Evolutionary conservation across 2,113 vertebrate genomes (phyloP), one percentile per base, ranked within the genome.

Genomic region (Scartelaos histophorus): DNA sequence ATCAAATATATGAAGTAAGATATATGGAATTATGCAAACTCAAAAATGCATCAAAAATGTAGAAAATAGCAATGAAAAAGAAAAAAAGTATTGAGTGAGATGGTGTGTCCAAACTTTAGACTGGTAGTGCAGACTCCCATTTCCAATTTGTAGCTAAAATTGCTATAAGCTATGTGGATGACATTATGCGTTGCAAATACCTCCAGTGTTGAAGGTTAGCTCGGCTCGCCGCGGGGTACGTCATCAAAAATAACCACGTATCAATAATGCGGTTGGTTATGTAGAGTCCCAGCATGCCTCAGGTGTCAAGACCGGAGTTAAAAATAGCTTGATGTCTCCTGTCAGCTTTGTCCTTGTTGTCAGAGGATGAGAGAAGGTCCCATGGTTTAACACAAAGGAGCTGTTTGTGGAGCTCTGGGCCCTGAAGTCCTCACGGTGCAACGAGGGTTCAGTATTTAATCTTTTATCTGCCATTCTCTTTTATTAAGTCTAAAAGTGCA

Each of bases 261-360:
- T 80, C 67, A 78, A 51, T 51, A 51, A 51, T 19, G 16, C 4
- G 47, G 47, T 17, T 17, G 16, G 16, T 51, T 12, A 71, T 62
- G 67, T 12, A 76, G 73, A 76, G 45, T 72, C 61, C 74, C 60
- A 47, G 7, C 10, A 62, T 57, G 54, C 56, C 21, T 51, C 76
- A 47, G 75, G 53, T 81, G 74, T 80, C 70, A 74, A 53, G 24
- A 13, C 21, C 25, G 15, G 45, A 56, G 58, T 72, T 56, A 10
- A 45, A 66, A 76, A 58, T 62, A 46, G 17, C 3, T 0, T 67
- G 51, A 78, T 25, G 66, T 66, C 15, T 73, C 58, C 46, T 7
- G 3, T 10, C 53, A 75, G 49, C 7, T 43, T 10, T 79, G 60
- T 76, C 65, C 80, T 81, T 71, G 45, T 77, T 66, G 66, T 69